Evolutionary conservation across 2,113 vertebrate species (phyloP).

Genomic region (Fulmarus glacialis): DNA sequence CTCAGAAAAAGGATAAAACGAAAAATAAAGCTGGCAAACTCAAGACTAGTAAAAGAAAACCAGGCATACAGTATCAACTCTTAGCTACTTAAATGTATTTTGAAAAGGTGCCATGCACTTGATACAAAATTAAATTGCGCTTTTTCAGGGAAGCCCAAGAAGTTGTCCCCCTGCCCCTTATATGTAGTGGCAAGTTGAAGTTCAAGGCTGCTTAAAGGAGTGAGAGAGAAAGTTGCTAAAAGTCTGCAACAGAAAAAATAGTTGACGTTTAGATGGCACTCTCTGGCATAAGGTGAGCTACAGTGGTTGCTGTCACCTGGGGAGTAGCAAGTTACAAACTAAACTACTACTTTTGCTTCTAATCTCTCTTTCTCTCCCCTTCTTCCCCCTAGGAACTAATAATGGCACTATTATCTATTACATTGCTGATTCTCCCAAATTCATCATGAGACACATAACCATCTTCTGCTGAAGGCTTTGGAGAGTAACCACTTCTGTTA

Average conservation of each 20-base stretch:
- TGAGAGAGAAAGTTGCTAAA: neutral
- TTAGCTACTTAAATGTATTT: neutral
- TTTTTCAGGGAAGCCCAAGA: neutral
- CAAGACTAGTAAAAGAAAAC: neutral
- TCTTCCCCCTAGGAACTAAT: neutral
- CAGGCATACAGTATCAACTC: neutral
- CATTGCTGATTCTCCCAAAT: neutral
- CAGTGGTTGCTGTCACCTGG: neutral
- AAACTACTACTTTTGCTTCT: neutral
- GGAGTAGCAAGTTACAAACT: neutral
- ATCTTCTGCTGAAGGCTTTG: neutral
- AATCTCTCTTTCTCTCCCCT: neutral
- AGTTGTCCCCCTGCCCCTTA: neutral
- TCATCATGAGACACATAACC: neutral
- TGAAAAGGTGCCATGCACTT: neutral
- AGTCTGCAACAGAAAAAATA: neutral
- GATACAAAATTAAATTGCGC: neutral
- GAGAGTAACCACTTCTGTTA: neutral
- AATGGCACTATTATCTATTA: neutral
- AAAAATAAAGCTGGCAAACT: neutral
- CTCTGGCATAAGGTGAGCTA: neutral
- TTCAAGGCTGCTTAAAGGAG: neutral
- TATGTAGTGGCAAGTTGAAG: neutral
- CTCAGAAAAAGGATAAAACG: neutral
- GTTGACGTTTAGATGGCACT: neutral